Percentiles rank a stretch among this genome's conserved stretches.
These are phyloP conservation scores for Thalpophila matura DNA, from an alignment of 2,888 invertebrate genomes.

Conservation along the genomic window DNA sequence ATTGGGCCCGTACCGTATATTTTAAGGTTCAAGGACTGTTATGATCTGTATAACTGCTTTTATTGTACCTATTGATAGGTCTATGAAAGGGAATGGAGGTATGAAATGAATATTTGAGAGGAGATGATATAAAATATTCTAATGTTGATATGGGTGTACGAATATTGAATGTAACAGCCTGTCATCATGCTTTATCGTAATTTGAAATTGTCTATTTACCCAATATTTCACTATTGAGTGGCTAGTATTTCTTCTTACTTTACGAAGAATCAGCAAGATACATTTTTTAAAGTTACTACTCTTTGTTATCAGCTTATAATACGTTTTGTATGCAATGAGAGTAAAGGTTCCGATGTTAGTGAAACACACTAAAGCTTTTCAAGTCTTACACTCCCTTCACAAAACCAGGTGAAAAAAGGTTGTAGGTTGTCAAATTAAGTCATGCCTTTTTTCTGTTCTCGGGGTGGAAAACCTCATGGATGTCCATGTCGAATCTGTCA, in stretches of 20 bases:
- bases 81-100: conserved; percentile 54
- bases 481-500: no score
- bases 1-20: conserved; percentile 52
- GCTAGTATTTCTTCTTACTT: not conserved
- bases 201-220: conserved; percentile 26
- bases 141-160: conserved; percentile 46
- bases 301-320: no score
- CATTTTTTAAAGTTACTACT: no score
- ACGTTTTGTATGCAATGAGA: no score
- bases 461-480: no score
- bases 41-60: conserved; percentile 62
- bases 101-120: conserved; percentile 58
- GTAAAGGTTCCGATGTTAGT: no score
- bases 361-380: no score
- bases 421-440: no score
- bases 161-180: conserved; percentile 41
- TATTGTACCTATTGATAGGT: conserved; percentile 60
- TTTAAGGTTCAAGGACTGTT: conserved; percentile 58
- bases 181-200: conserved; percentile 41
- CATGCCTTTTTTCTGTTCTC: no score
- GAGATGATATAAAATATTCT: conserved; percentile 52
- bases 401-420: no score
- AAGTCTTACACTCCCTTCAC: no score
- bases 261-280: no score
- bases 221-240: not conserved